A percentile compares a stretch with the other conserved stretches of the same genome.
These are phyloP conservation scores for Actenoides lindsayi DNA, from an alignment of 2,113 vertebrate genomes.

Conservation along the genomic window DNA sequence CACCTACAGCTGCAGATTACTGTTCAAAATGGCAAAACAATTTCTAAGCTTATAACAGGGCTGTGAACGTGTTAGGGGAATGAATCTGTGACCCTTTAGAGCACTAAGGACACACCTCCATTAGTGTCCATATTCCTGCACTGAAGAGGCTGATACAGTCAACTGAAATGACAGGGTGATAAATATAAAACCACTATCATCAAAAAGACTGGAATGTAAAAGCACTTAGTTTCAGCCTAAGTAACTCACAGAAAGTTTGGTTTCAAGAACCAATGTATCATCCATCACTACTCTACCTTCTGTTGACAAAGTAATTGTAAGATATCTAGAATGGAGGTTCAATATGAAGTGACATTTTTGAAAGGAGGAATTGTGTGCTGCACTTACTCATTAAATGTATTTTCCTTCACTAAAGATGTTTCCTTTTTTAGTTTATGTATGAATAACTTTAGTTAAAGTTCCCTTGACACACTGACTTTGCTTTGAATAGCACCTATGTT, in stretches of 20 bases:
- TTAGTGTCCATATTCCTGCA: constrained; percentile 85
- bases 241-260: constrained; percentile 87
- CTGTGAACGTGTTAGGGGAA: constrained; percentile 73
- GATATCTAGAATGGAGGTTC: constrained; percentile 84
- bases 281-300: constrained; percentile 84
- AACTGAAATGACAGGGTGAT: constrained; percentile 88
- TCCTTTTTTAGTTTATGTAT: constrained; percentile 87
- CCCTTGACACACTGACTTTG: constrained; percentile 85
- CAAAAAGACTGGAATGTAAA: constrained; percentile 88
- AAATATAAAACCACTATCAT: constrained; percentile 89
- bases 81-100: constrained; percentile 79
- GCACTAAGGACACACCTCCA: constrained; percentile 85
- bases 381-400: constrained; percentile 89
- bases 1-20: constrained; percentile 38
- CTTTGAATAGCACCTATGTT: constrained; percentile 86
- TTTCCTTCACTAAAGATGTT: constrained; percentile 84
- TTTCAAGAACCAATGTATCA: constrained; percentile 82
- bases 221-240: constrained; percentile 90
- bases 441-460: constrained; percentile 86
- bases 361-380: constrained; percentile 87
- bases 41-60: constrained; percentile 63
- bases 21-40: constrained; percentile 72
- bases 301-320: constrained; percentile 90
- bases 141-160: constrained; percentile 81
- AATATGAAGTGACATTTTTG: constrained; percentile 86